Evolutionary conservation across 2,113 vertebrate genomes (phyloP).

Genomic region (Dissostichus mawsoni): DNA sequence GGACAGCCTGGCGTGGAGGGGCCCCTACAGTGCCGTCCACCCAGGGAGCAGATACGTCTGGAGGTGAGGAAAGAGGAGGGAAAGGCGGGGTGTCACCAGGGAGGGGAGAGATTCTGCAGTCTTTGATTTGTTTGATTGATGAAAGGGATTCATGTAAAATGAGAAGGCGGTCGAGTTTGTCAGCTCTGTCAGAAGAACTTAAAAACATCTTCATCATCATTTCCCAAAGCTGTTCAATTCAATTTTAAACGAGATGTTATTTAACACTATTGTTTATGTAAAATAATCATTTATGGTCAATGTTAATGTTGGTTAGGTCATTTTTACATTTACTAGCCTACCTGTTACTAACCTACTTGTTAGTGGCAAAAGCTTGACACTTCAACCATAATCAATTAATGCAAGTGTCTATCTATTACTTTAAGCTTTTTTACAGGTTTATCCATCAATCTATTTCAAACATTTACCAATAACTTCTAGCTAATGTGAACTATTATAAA

Average conservation of each 20-base stretch:
- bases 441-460: background rate
- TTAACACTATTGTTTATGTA: background rate
- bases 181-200: background rate
- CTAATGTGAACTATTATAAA: too few relatives aligned
- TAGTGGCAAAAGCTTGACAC: background rate
- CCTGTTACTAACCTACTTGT: background rate
- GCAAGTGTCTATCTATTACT: background rate
- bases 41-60: conserved; percentile 67
- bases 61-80: conserved; percentile 73
- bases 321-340: background rate
- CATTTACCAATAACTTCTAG: background rate
- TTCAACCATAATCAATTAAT: background rate
- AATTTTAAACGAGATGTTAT: background rate
- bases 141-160: background rate
- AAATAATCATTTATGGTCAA: background rate
- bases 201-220: background rate
- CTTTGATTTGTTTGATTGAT: conserved; percentile 9
- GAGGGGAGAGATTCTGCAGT: background rate
- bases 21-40: conserved; percentile 43
- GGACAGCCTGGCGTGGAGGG: conserved; percentile 55
- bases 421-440: background rate
- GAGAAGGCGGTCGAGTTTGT: background rate
- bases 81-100: background rate
- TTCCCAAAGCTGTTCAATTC: background rate
- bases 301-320: background rate